Conservation (phyloP, 2,113 vertebrate genomes). For the Cichladusa arquata region DNA sequence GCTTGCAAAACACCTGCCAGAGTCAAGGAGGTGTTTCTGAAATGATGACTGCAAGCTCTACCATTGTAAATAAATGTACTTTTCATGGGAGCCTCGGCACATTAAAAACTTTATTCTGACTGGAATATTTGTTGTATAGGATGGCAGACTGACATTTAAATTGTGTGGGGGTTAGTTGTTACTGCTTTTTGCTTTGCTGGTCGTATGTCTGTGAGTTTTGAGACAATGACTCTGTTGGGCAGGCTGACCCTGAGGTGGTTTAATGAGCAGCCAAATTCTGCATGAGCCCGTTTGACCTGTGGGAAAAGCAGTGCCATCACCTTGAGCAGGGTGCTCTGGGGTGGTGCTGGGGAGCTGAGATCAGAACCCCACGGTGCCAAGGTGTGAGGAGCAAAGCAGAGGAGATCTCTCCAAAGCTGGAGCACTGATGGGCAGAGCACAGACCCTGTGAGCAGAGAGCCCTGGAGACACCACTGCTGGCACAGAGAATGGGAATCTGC, state of each 20-base stretch:
- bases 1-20: not conserved
- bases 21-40: conserved; percentile 8
- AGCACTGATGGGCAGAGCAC: not conserved
- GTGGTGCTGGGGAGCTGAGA: not conserved
- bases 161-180: not conserved
- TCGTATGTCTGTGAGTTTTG: not conserved
- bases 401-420: not conserved
- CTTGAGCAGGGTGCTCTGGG: not conserved
- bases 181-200: not conserved
- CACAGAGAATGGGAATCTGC: not conserved
- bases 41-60: not conserved
- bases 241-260: not conserved
- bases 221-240: not conserved
- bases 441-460: not conserved
- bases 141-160: not conserved
- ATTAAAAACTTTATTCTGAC: not conserved
- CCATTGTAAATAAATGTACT: not conserved
- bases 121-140: not conserved
- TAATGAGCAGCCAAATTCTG: not conserved
- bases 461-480: fast-evolving
- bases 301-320: not conserved
- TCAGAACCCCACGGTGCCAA: not conserved
- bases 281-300: not conserved
- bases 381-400: not conserved
- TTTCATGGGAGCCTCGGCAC: not conserved